These are phyloP conservation scores for Dyspetes luteomarginatus DNA, from an alignment of 2,888 invertebrate species.

Conservation along the genomic window DNA sequence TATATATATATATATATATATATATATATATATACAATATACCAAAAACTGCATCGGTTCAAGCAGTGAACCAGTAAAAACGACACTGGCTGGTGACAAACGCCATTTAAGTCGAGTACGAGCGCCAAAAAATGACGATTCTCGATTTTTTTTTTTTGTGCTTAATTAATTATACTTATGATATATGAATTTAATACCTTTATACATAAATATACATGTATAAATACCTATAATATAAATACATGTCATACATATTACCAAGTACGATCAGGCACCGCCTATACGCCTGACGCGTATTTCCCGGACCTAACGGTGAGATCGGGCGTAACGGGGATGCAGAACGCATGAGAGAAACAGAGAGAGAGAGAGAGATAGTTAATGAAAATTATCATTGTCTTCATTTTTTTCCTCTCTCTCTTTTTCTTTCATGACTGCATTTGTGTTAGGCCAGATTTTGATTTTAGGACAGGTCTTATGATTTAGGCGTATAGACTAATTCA, in stretches of 20 bases:
- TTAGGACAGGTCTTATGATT: too few species aligned
- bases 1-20: neutral
- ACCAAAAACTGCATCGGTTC: neutral
- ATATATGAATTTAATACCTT: conserved; percentile 61
- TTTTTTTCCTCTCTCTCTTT: too few species aligned
- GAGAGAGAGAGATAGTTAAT: too few species aligned
- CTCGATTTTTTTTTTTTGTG: conserved; percentile 12
- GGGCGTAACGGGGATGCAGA: too few species aligned
- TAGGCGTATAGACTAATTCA: conserved; percentile 46
- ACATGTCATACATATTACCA: conserved; percentile 34
- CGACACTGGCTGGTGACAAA: neutral
- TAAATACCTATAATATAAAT: conserved; percentile 18
- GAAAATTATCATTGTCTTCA: too few species aligned
- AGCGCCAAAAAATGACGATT: conserved; percentile 6
- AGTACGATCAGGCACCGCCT: conserved; percentile 52
- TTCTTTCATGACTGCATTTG: too few species aligned
- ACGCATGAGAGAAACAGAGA: too few species aligned
- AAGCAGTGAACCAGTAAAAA: neutral
- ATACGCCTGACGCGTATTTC: too few species aligned
- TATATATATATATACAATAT: conserved; percentile 4
- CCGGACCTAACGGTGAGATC: too few species aligned
- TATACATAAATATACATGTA: conserved; percentile 39
- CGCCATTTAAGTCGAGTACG: neutral
- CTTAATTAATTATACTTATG: conserved; percentile 38
- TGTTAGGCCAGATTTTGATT: too few species aligned